phyloP scores from a whole-genome alignment of 2,888 invertebrate genomes.

The Catotricha subobsoleta region DNA sequence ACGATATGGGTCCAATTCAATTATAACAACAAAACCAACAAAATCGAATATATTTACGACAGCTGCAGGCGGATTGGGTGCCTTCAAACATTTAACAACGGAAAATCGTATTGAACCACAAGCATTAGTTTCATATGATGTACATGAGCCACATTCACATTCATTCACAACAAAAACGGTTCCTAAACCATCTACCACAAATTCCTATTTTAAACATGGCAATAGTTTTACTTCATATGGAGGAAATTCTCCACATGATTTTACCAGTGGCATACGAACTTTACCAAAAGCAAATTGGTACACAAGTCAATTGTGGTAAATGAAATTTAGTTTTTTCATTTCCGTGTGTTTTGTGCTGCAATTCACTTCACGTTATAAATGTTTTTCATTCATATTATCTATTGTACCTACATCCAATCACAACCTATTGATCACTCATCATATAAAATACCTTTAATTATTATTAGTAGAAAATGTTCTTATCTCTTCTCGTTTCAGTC shows the following conservation, averaged over 20 bases:
- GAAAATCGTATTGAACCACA: background rate
- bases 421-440: too few species aligned
- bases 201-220: background rate
- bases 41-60: background rate
- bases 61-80: background rate
- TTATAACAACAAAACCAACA: background rate
- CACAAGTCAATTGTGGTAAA: slow-evolving; percentile 7
- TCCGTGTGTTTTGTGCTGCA: too few species aligned
- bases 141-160: background rate
- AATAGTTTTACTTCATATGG: background rate
- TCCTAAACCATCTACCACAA: background rate
- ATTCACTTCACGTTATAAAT: too few species aligned
- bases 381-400: too few species aligned
- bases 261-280: background rate
- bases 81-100: background rate
- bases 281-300: slow-evolving; percentile 4
- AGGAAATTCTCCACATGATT: background rate
- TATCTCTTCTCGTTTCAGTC: too few species aligned
- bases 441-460: too few species aligned
- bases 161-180: background rate
- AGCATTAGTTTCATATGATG: background rate
- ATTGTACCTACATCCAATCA: too few species aligned
- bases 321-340: too few species aligned
- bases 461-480: too few species aligned
- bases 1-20: background rate